phyloP scores from a whole-genome alignment of 37 sponge, comb jelly and placozoan species.

The Petrosia ficiformis region DNA sequence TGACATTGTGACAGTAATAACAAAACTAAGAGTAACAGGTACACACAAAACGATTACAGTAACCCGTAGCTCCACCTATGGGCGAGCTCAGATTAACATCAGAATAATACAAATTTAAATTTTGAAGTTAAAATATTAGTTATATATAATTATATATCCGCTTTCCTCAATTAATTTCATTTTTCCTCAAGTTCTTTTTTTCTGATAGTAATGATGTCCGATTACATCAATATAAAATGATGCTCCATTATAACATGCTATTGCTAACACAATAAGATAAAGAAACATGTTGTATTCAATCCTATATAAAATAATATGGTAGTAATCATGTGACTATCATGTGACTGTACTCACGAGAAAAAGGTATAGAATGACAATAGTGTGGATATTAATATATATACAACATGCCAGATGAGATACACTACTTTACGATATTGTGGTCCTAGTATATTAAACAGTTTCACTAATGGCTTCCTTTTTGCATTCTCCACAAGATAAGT shows the following conservation, averaged over 20 bases:
- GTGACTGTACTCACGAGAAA: slow-evolving; percentile 7
- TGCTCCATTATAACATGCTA: slow-evolving; percentile 66
- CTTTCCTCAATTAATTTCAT: too few relatives aligned
- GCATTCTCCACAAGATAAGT: slow-evolving; percentile 22
- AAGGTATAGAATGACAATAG: slow-evolving; percentile 18
- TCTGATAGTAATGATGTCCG: slow-evolving; percentile 25
- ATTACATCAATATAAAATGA: slow-evolving; percentile 69
- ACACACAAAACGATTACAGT: too few relatives aligned
- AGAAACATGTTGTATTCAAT: slow-evolving; percentile 12
- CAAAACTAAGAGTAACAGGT: too few relatives aligned
- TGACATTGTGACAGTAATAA: too few relatives aligned
- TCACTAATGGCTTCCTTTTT: slow-evolving; percentile 10
- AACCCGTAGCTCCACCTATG: too few relatives aligned
- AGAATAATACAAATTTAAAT: too few relatives aligned
- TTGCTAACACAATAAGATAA: slow-evolving; percentile 8
- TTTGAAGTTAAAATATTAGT: too few relatives aligned
- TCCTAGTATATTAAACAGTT: slow-evolving; percentile 19
- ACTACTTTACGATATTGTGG: slow-evolving; percentile 26
- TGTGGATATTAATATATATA: slow-evolving; percentile 27
- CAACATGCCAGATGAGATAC: slow-evolving; percentile 31
- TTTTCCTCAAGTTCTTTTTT: too few relatives aligned
- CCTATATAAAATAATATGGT: not conserved
- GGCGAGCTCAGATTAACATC: too few relatives aligned
- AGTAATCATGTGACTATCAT: not conserved
- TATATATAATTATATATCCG: too few relatives aligned